Evolutionary conservation across 1,140 invertebrate species (phyloP), one percentile per base, ranked within the genome.

Genomic region (Coenobita brevimanus): DNA sequence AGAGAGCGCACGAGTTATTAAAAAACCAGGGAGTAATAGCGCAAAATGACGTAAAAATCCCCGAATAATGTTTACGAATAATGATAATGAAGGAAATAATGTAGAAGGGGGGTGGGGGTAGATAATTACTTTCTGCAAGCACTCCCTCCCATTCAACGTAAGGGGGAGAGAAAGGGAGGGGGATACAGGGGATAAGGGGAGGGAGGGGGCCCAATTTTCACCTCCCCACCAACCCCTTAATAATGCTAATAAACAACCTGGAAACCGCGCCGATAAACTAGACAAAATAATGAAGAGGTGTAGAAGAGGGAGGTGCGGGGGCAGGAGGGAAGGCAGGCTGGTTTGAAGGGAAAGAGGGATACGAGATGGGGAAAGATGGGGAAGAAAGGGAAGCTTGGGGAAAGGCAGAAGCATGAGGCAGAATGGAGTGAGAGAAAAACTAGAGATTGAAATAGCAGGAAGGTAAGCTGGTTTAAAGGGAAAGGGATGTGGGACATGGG

Each of bases 61-160:
- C 43, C 50, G 46, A 84, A 84, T 84, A 76, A 84, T 84, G 82
- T 60, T 60, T 36, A 69, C 43, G 41, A 84, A 84, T 76, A 84
- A 84, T 76, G 82, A 84, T 84, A 84, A 84, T 84, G 82, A 76
- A 76, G 69, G n/a, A 54, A 84, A 60, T 75, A 75, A 75, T 57
- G 69, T 15, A 17, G 6, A 50, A 50, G 46, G 46, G 46, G 46
- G 46, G 17, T 50, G 21, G 71, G 71, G 82, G 69, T 15, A 75
- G 82, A 76, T 73, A 84, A 84, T 84, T 84, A 84, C 67, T 84
- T 73, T 76, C 82, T 76, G 82, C 82, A 84, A 84, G 82, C 82
- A 84, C 82, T 73, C 17, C 33, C 57, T 41, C 73, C 73, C 38
- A 84, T 73, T 36, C 82, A 76, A 36, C 17, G 69, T 54, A 24